Conservation (phyloP, 2,888 invertebrate species). For the Acanthosepion esculentum region DNA sequence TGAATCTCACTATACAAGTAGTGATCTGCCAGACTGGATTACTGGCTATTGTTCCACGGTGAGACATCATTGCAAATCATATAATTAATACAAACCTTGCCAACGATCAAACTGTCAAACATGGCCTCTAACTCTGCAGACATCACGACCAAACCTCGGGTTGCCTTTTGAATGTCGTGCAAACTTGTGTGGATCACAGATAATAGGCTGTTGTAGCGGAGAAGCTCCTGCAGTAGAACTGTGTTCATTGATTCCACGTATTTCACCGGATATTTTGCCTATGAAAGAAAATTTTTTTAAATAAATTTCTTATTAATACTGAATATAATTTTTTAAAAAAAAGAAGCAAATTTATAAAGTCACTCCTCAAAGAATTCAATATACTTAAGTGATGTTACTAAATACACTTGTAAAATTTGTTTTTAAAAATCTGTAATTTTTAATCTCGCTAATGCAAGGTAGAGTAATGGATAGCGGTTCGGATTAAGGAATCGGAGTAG, state of each 20-base stretch:
- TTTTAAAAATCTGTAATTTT: no score
- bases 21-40: no score
- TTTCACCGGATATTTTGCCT: slow-evolving; percentile 72
- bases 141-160: slow-evolving; percentile 74
- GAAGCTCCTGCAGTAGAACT: slow-evolving; percentile 73
- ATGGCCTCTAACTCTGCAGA: slow-evolving; percentile 74
- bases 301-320: no score
- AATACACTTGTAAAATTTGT: no score
- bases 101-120: slow-evolving; percentile 75
- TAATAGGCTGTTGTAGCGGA: slow-evolving; percentile 73
- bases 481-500: no score
- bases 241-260: slow-evolving; percentile 76
- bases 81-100: slow-evolving; percentile 65
- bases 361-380: no score
- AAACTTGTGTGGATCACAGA: slow-evolving; percentile 70
- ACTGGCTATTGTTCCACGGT: no score
- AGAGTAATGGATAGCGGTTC: no score
- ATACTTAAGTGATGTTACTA: no score
- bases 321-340: no score
- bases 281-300: slow-evolving; percentile 48
- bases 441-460: no score
- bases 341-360: no score
- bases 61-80: neutral
- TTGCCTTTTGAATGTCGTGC: slow-evolving; percentile 73
- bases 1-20: neutral